A percentile compares a stretch with the other conserved stretches of the same genome.
These are phyloP conservation scores for Onychostoma macrolepis DNA, from an alignment of 2,113 vertebrate genomes.

Conservation along the genomic window DNA sequence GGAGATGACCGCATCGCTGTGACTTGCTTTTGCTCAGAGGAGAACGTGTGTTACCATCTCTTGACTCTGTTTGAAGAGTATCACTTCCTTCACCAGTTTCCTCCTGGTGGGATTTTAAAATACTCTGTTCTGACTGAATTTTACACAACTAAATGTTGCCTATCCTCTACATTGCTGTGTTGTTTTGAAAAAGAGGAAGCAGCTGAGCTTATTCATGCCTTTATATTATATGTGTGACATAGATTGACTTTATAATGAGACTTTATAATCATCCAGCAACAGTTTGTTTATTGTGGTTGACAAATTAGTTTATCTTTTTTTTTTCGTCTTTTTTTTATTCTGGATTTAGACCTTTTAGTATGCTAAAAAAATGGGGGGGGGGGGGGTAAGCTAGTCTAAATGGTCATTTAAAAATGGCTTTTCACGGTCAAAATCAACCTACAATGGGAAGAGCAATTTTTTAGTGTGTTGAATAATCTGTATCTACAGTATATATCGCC, in stretches of 20 bases:
- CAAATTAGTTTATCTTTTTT: no score
- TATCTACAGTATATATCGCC: no score
- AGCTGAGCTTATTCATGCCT: not conserved
- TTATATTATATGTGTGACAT: not conserved
- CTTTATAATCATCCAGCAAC: no score
- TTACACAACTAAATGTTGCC: not conserved
- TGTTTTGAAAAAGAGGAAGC: not conserved
- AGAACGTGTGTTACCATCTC: not conserved
- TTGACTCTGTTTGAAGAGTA: not conserved
- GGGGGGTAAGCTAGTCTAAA: no score
- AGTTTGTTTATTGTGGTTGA: no score
- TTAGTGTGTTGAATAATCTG: no score
- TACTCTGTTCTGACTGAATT: not conserved
- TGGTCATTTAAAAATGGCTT: no score
- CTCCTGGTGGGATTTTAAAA: not conserved
- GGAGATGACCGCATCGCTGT: constrained; percentile 19
- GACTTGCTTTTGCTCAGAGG: not conserved
- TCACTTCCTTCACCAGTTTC: not conserved
- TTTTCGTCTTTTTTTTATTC: no score
- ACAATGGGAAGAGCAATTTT: no score
- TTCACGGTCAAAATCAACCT: no score
- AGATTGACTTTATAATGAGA: not conserved
- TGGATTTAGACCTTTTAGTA: no score
- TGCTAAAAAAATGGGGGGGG: no score
- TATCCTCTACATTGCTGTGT: not conserved